Base-by-base conservation (phyloP, 1,140 invertebrate genomes). In the Bombus superbus region DNA sequence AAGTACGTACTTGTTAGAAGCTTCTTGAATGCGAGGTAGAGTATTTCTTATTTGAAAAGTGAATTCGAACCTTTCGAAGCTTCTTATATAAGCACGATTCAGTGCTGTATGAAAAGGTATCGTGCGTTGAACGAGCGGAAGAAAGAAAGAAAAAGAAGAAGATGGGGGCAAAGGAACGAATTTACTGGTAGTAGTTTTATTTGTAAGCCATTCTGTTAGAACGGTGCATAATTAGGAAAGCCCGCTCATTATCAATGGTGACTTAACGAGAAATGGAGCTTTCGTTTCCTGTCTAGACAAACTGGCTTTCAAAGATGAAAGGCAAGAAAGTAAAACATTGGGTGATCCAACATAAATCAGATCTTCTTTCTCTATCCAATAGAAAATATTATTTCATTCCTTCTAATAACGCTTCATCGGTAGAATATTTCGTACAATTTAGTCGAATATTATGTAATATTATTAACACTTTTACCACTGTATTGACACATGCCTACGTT, bases 211-310 rank as follows among this genome's bases (percentile, higher is more conserved):
- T 62, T 35, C 84, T 38, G 68, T 71, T 73, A 71, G 83, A 87
- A 35, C 71, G 69, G 35, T 25, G 77, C 73, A 82, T 90, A 90
- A 90, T 90, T 90, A 90, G 78, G 38, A 79, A 76, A 53, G 47
- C 80, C 78, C 35, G 87, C 74, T 88, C 81, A 86, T 90, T 88
- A 88, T 90, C 87, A 87, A 90, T 79, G 87, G 87, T 66, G 72
- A 83, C 81, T 84, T 88, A 69, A 83, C 81, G 81, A 83, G 85
- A 77, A 83, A 87, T 59, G 81, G 69, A 89, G 72, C 66, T 86
- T 83, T 77, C 79, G 57, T 69, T 90, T 88, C 89, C 89, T 75
- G 89, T 90, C 89, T 90, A 90, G 89, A 88, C 89, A 86, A 84
- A 78, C 85, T 83, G 71, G 53, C 71, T 68, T 81, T 78, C 44